Base-by-base conservation (phyloP, 1,140 invertebrate genomes). In the Pararge aegeria region DNA sequence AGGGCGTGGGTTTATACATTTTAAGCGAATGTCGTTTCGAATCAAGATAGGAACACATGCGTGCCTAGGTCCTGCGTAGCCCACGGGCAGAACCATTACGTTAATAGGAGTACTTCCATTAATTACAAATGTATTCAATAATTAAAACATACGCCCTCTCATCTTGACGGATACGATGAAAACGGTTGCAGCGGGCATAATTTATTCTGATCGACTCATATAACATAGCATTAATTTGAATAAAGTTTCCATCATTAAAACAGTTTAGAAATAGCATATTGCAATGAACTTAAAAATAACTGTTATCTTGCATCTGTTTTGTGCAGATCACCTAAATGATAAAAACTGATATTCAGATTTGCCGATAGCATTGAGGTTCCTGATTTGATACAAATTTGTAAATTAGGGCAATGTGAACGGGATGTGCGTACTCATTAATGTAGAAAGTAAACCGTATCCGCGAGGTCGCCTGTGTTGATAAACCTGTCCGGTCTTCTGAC, bases 361-460 rank as follows among this genome's bases (percentile, higher is more conserved):
- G 19, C 27, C 27, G 27, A 27, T 27, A 27, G 24, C 24, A 27
- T 37, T n/a, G 13, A 16, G 12, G 13, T 42, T 54, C 42, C 42
- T 46, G 19, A 10, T 46, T 20, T 46, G 42, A 46, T 46, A 46
- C 7, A 46, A 10, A 46, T 20, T 20, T 20, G 42, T 20, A 57
- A 79, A 73, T 78, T 68, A 61, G 71, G 69, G 54, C 72, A 68
- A 52, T 55, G 56, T 61, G 66, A 73, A 70, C 71, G 75, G 82
- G 75, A 84, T 80, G 70, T 76, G 70, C 55, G 48, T 51, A 61
- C 76, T 79, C 76, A 72, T 78, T 83, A 82, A 66, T 70, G 75
- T 68, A 70, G 80, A 84, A 86, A 88, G 84, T 88, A 86, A 81
- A 80, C 74, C 75, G 73, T 72, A 84, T 86, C 78, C 84, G 83